A percentile compares a stretch with the other conserved stretches of the same genome.
Evolutionary conservation across 1,140 invertebrate species (phyloP).

Genomic region (Micrasema longulum): DNA sequence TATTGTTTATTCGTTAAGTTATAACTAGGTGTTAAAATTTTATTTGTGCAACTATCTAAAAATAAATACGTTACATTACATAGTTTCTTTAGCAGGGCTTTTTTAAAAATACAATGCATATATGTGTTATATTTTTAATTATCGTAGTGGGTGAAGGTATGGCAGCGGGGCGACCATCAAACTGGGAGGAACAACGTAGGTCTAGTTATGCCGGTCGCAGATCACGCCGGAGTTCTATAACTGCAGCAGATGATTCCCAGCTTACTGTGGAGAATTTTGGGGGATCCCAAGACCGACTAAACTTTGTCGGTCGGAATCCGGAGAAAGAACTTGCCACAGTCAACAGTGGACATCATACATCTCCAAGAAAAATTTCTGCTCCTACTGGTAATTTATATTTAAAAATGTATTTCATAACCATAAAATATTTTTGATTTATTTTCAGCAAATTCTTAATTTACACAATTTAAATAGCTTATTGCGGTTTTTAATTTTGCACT

Average conservation of each 20-base stretch:
- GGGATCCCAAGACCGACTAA: slow-evolving; percentile 83
- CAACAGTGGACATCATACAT: slow-evolving; percentile 48
- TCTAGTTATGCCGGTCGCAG: slow-evolving; percentile 83
- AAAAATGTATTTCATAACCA: too few relatives aligned
- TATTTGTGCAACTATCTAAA: too few relatives aligned
- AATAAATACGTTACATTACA: too few relatives aligned
- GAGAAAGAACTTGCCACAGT: slow-evolving; percentile 76
- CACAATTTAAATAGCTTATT: background rate
- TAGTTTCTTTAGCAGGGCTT: too few relatives aligned
- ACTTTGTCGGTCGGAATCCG: slow-evolving; percentile 77
- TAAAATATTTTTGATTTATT: too few relatives aligned
- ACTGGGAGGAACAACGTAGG: slow-evolving; percentile 81
- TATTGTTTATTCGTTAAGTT: too few relatives aligned
- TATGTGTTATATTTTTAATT: too few relatives aligned
- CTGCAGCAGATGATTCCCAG: slow-evolving; percentile 90
- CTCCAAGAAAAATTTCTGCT: slow-evolving; percentile 71
- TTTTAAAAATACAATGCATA: too few relatives aligned
- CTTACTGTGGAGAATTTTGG: slow-evolving; percentile 93
- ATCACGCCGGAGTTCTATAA: slow-evolving; percentile 85
- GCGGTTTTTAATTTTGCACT: too few relatives aligned
- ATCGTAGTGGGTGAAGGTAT: slow-evolving; percentile 56
- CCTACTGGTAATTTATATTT: slow-evolving; percentile 66
- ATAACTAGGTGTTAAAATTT: too few relatives aligned
- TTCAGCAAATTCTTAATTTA: too few relatives aligned
- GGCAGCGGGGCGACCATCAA: slow-evolving; percentile 85